A percentile compares a stretch with the other conserved stretches of the same genome.
Conservation (phyloP, 1,140 invertebrate species). For the Pseudobourletiella spinata region DNA sequence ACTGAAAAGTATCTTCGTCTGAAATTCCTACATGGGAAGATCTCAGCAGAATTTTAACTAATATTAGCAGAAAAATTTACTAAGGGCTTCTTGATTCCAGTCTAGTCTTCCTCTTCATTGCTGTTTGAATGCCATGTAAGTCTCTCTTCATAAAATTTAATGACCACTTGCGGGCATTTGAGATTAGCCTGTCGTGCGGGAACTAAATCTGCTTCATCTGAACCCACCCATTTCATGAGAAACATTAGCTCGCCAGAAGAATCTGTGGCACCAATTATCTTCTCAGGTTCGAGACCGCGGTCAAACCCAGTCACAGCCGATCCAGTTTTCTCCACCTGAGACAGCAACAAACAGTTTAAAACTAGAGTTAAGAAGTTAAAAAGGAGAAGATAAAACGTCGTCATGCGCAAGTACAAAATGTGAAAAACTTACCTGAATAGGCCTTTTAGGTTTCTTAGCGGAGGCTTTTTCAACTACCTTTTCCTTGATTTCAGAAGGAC, state of each 20-base stretch:
- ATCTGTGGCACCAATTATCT: conserved; percentile 85
- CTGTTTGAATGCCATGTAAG: background rate
- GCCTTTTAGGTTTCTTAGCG: background rate
- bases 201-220: conserved; percentile 87
- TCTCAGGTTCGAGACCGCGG: conserved; percentile 76
- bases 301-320: conserved; percentile 62
- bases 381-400: background rate
- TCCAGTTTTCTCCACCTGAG: conserved; percentile 37
- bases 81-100: too few relatives aligned
- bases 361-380: background rate
- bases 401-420: background rate
- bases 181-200: conserved; percentile 82
- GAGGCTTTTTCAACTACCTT: background rate
- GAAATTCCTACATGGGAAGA: too few relatives aligned
- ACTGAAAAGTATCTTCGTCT: too few relatives aligned
- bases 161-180: conserved; percentile 87
- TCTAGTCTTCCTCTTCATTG: background rate
- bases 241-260: conserved; percentile 87
- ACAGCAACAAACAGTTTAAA: background rate
- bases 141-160: conserved; percentile 84
- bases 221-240: conserved; percentile 93
- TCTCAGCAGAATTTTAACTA: too few relatives aligned
- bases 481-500: background rate
- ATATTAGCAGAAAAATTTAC: too few relatives aligned
- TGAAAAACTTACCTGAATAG: background rate